A percentile compares a stretch with the other conserved stretches of the same genome.
Conservation (phyloP, 2,888 invertebrate species). For the Thecophora atra region DNA sequence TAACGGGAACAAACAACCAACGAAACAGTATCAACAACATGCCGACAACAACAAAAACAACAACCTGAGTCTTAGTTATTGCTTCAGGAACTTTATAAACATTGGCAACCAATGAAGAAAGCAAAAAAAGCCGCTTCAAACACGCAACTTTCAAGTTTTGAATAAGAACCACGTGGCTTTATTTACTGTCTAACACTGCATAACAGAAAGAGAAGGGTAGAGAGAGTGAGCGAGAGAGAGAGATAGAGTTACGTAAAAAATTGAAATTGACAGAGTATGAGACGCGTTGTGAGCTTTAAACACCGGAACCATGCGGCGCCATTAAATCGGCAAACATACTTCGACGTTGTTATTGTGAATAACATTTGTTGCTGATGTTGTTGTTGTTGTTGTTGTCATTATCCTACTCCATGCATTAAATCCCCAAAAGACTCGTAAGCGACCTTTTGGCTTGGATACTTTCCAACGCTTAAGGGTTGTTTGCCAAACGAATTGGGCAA, state of each 20-base stretch:
- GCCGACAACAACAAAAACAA: slow-evolving; percentile 18
- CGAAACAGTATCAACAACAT: too few species aligned
- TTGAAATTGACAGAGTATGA: slow-evolving; percentile 12
- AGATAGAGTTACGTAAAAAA: neutral
- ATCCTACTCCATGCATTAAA: slow-evolving; percentile 19
- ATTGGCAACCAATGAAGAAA: slow-evolving; percentile 38
- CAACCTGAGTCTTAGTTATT: neutral
- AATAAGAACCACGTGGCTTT: slow-evolving; percentile 47
- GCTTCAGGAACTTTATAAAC: slow-evolving; percentile 23
- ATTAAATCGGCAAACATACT: slow-evolving; percentile 51
- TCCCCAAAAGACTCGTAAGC: slow-evolving; percentile 37
- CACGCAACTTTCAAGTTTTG: slow-evolving; percentile 46
- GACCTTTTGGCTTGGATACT: slow-evolving; percentile 51
- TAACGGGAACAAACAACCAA: neutral
- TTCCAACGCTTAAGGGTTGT: slow-evolving; percentile 49
- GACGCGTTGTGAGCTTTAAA: slow-evolving; percentile 46
- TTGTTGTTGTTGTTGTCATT: slow-evolving; percentile 15
- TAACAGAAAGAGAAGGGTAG: slow-evolving; percentile 5
- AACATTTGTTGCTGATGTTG: slow-evolving; percentile 5
- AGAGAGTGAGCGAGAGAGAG: slow-evolving; percentile 15
- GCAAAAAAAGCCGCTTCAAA: neutral
- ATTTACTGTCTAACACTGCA: slow-evolving; percentile 20
- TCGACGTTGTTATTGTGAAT: slow-evolving; percentile 22
- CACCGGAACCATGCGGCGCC: slow-evolving; percentile 55
- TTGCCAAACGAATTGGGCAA: slow-evolving; percentile 42